Percentiles rank a stretch among this genome's conserved stretches.
These are phyloP conservation scores for Bedellia somnulentella DNA, from an alignment of 2,888 invertebrate genomes.

Conservation along the genomic window DNA sequence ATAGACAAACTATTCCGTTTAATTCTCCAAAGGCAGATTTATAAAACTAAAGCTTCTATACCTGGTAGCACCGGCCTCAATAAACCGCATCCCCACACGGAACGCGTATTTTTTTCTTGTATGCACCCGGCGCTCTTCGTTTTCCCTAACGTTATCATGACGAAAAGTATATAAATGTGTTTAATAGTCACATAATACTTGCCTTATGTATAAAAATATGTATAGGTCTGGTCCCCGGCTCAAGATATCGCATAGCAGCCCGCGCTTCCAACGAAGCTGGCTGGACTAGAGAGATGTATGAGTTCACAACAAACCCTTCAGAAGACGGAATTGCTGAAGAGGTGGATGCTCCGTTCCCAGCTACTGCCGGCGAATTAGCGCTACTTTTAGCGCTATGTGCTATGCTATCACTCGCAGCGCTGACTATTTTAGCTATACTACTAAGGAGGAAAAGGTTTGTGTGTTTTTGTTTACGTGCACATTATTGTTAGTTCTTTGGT, in stretches of 20 bases:
- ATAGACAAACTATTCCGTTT: too few relatives aligned
- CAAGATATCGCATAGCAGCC: slow-evolving; percentile 63
- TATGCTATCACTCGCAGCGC: slow-evolving; percentile 54
- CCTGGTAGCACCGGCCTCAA: too few relatives aligned
- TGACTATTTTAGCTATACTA: slow-evolving; percentile 61
- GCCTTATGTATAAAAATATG: too few relatives aligned
- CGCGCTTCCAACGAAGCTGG: slow-evolving; percentile 66
- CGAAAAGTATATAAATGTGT: too few relatives aligned
- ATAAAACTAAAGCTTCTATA: too few relatives aligned
- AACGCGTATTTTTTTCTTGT: too few relatives aligned
- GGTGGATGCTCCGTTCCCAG: slow-evolving; percentile 48
- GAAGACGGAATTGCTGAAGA: slow-evolving; percentile 55
- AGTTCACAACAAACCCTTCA: slow-evolving; percentile 58
- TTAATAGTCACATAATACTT: too few relatives aligned
- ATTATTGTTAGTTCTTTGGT: too few relatives aligned
- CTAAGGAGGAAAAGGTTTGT: slow-evolving; percentile 52
- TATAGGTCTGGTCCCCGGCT: slow-evolving; percentile 52
- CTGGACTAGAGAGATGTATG: slow-evolving; percentile 61
- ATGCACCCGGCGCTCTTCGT: too few relatives aligned
- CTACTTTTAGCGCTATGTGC: slow-evolving; percentile 57
- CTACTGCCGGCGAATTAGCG: slow-evolving; percentile 46
- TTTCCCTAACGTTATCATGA: too few relatives aligned
- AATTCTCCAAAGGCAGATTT: too few relatives aligned
- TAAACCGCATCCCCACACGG: too few relatives aligned
- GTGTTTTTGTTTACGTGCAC: not conserved